A percentile compares a stretch with the other conserved stretches of the same genome.
Conservation (phyloP, 2,888 invertebrate genomes). For the Lymantria dispar region DNA sequence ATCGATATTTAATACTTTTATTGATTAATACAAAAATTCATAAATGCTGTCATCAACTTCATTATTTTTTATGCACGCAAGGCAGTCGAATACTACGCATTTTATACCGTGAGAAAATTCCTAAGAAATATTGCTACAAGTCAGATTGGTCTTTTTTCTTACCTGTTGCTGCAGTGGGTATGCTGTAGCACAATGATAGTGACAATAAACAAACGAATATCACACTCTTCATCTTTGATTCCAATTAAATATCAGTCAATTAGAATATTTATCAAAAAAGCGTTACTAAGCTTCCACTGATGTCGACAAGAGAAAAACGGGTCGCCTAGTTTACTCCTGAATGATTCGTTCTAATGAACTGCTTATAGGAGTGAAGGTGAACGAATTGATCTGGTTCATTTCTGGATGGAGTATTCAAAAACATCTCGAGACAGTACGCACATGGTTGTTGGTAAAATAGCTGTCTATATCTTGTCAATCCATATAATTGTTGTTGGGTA, state of each 20-base stretch:
- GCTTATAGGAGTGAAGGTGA: too few relatives aligned
- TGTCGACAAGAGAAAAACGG: constrained; percentile 26
- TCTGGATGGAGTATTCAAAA: too few relatives aligned
- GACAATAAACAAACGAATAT: constrained; percentile 64
- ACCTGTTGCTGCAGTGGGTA: constrained; percentile 44
- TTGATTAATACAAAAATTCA: background rate
- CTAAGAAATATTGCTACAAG: constrained; percentile 40
- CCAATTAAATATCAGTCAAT: constrained; percentile 27
- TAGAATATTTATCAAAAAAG: constrained; percentile 20
- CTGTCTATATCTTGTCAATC: too few relatives aligned
- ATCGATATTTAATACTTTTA: background rate
- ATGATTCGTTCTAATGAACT: too few relatives aligned
- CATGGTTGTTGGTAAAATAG: too few relatives aligned
- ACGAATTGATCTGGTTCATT: too few relatives aligned
- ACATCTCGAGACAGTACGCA: too few relatives aligned
- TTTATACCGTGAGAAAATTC: constrained; percentile 45
- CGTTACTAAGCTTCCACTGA: constrained; percentile 33
- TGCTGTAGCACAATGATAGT: constrained; percentile 54
- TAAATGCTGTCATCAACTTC: background rate
- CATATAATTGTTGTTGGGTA: too few relatives aligned
- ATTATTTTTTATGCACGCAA: background rate
- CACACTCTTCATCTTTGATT: constrained; percentile 58
- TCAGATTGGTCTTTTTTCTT: constrained; percentile 28
- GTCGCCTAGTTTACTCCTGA: too few relatives aligned
- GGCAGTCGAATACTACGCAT: constrained; percentile 39